Conservation (phyloP, 2,113 vertebrate species). For the Heptranchias perlo region DNA sequence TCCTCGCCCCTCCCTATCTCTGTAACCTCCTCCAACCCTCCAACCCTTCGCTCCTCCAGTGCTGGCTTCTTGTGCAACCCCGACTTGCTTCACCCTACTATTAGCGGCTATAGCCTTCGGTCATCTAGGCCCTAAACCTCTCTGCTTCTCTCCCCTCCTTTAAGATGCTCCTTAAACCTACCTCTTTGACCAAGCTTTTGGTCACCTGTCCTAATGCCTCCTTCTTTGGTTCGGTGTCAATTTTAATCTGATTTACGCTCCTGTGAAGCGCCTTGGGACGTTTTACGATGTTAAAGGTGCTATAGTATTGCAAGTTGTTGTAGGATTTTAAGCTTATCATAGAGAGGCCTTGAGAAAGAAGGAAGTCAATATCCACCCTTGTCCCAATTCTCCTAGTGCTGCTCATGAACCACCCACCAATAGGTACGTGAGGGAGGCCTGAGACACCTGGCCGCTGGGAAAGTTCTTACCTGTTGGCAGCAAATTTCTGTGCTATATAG, state of each 20-base stretch:
- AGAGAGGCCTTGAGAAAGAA: not conserved
- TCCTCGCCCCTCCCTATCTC: not conserved
- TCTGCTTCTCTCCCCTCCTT: not conserved
- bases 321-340: not conserved
- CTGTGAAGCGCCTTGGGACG: not conserved
- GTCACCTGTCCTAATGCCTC: too few species aligned
- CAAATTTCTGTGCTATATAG: slow-evolving; percentile 85
- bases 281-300: not conserved
- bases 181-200: too few species aligned
- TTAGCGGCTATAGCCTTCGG: too few species aligned
- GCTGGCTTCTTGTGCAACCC: too few species aligned
- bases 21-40: not conserved
- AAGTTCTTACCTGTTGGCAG: slow-evolving; percentile 75
- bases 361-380: not conserved
- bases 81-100: not conserved
- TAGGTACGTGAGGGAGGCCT: not conserved
- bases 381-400: not conserved
- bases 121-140: not conserved
- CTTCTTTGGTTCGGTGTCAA: not conserved
- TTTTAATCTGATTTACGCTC: not conserved
- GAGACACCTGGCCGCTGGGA: not conserved
- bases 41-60: not conserved
- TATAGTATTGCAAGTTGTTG: not conserved
- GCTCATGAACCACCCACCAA: not conserved
- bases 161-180: not conserved